Base-by-base conservation (phyloP, 2,888 invertebrate species). In the Drosophila affinis region DNA sequence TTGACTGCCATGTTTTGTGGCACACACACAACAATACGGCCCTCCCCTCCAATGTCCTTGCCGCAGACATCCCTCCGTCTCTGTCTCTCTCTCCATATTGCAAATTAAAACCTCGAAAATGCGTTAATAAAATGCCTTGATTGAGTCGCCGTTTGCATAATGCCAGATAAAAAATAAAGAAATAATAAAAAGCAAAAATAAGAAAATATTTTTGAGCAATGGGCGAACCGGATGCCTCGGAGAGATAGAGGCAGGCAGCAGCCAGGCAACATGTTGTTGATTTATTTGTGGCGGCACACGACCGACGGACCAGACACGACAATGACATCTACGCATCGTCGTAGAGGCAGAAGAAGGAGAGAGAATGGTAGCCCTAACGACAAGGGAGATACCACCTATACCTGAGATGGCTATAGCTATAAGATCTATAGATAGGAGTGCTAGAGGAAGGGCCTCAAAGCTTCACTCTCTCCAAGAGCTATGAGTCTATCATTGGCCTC, bases 1-100 rank as follows among this genome's bases (percentile, higher is more conserved):
- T 85, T 89, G 85, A 89, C 85, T 85, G 85, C 85, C 85, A 85
- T 85, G 85, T 85, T 85, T 78, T 39, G 39, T 39, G 85, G 79
- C 44, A 58, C 74, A 64, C 64, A 49, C 32, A 21, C 21, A 62
- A 52, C 86, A 77, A 83, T 87, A 87, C 84, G 75, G 76, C 84
- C n/a, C n/a, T 3, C 84, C 62, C 68, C 44, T 39, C 39, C 14
- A 14, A 39, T 14, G 39, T 39, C 39, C 39, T 39, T 39, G 39
- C 39, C 5, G 14, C 80, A 57, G 52, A 67, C 78, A 65, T 81
- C 51, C 10, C 48, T 14, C 32, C 51, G 34, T 7, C 69, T 27
- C 57, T 21, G 56, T 32, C 57, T 21, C 21, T 21, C 21, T 3
- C 3, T 44, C 70, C 65, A 57, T 39, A 39, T 76, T 47, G 60